Evolutionary conservation across 2,888 invertebrate species (phyloP).

Genomic region (Trichopoda pennipes): DNA sequence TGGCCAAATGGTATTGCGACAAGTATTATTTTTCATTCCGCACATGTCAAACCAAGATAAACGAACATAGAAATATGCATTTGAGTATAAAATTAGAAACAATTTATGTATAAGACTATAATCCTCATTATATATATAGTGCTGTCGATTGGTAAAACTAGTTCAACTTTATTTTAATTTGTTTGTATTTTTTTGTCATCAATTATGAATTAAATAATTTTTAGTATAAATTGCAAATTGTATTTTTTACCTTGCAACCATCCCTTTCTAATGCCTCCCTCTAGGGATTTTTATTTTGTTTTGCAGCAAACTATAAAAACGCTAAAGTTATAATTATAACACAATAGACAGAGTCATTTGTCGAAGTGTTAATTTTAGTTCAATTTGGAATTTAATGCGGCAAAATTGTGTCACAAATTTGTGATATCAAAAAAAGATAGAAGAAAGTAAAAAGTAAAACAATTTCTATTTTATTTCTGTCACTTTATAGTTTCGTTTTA

Average conservation of each 20-base stretch:
- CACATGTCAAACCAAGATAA: too few species aligned
- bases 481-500: conserved; percentile 31
- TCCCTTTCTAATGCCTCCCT: neutral
- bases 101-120: too few species aligned
- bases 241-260: conserved; percentile 11
- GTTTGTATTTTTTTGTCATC: too few species aligned
- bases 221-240: neutral
- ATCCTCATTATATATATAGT: too few species aligned
- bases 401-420: conserved; percentile 57
- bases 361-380: conserved; percentile 18
- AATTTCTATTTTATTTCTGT: conserved; percentile 8
- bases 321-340: conserved; percentile 13
- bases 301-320: neutral
- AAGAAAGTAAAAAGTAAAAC: neutral
- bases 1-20: too few species aligned
- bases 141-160: too few species aligned
- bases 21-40: too few species aligned
- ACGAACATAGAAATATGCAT: too few species aligned
- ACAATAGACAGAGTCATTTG: conserved; percentile 4
- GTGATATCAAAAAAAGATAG: conserved; percentile 11
- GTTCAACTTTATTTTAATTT: too few species aligned
- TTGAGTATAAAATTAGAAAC: too few species aligned
- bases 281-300: neutral
- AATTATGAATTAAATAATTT: too few species aligned
- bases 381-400: neutral